Conservation (phyloP, 2,888 invertebrate species). For the Drosophila kuntzei region DNA sequence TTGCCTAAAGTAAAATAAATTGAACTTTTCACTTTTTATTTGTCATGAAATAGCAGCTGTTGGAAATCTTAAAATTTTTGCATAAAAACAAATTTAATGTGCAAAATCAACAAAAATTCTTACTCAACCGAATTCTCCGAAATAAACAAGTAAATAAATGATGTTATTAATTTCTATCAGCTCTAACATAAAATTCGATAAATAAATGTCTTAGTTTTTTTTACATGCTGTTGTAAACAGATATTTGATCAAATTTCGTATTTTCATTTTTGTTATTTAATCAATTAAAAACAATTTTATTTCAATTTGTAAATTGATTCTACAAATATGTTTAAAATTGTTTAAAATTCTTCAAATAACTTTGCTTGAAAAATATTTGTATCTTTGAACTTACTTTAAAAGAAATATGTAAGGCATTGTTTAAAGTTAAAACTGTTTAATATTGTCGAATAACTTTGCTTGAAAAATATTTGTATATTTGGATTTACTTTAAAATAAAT, state of each 20-base stretch:
- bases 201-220: constrained; percentile 10
- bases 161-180: constrained; percentile 17
- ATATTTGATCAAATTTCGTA: not conserved
- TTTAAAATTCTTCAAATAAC: not conserved
- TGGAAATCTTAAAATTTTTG: constrained; percentile 38
- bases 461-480: not conserved
- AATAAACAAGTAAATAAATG: constrained; percentile 32
- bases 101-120: constrained; percentile 29
- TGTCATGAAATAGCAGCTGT: constrained; percentile 45
- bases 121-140: not conserved
- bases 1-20: constrained; percentile 57
- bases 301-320: constrained; percentile 7
- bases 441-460: too few species aligned
- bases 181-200: constrained; percentile 4
- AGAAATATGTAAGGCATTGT: not conserved
- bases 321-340: not conserved
- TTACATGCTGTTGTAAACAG: not conserved
- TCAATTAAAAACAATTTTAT: not conserved
- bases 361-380: not conserved
- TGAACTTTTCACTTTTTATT: constrained; percentile 64
- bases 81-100: constrained; percentile 43
- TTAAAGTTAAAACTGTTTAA: not conserved
- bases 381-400: too few species aligned
- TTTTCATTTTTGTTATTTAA: not conserved
- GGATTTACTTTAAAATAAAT: too few species aligned